Evolutionary conservation across 1,140 invertebrate species (phyloP), one percentile per base, ranked within the genome.

Genomic region (Drosophila equinoxialis): DNA sequence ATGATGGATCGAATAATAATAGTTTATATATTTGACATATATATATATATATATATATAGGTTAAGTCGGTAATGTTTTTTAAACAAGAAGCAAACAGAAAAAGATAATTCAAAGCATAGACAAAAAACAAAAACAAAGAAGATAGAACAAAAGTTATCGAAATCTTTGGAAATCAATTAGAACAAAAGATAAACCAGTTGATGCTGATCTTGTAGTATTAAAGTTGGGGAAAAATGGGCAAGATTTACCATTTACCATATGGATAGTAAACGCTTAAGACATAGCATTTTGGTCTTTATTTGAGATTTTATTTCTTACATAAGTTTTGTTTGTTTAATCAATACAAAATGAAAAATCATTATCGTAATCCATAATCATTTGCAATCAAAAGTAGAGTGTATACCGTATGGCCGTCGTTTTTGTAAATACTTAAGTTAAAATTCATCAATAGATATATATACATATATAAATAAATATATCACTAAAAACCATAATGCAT

Each of bases 381-480:
- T 35, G 35, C 30, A 58, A 58, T 35, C 57, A 59, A 59, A 59
- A 51, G 45, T 59, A 59, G 57, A 35, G 33, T 51, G 45, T 51
- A 51, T 37, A 58, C 57, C 35, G 65, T 69, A 74, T 68, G 51
- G 64, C 57, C 71, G 70, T 85, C 71, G 68, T 85, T 86, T 30
- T 79, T 87, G 84, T 85, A 86, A 86, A 86, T 87, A 86, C 70
- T 80, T 89, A 79, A 74, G 84, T 83, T 86, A 65, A 66, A 64
- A 58, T 71, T 51, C 71, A 48, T 35, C 67, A 68, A 45, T 76
- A 74, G 54, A 74, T 74, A 77, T 61, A 20, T 63, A 62, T 77
- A 75, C 61, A 68, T 37, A 75, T 48, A 48, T 14, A 63, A 17
- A 13, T 48, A 63, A 48, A 14, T 33, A 42, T 45, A 11, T 60